Conservation (phyloP, 2,797 vertebrate species). For the Coregonus suidteri region DNA sequence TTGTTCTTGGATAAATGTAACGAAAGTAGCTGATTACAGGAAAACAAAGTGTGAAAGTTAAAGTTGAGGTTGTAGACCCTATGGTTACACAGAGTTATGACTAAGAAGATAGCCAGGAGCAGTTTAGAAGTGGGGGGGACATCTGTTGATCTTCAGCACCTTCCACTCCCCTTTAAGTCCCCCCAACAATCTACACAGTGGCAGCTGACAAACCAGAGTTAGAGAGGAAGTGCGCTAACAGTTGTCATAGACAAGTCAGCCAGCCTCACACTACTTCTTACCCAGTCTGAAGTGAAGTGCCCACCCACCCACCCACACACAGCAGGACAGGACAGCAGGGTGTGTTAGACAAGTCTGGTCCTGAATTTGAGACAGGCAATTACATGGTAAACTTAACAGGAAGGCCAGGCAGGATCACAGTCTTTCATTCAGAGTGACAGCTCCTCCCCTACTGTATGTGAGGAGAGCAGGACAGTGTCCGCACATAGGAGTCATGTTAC, state of each 20-base stretch:
- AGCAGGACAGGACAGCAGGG: background rate
- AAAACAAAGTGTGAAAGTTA: background rate
- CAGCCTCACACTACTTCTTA: background rate
- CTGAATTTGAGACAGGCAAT: constrained; percentile 39
- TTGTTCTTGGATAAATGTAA: background rate
- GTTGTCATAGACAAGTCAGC: background rate
- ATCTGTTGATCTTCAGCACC: background rate
- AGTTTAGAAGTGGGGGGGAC: background rate
- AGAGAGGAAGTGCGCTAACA: constrained; percentile 9
- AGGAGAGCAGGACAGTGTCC: constrained; percentile 12
- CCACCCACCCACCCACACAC: constrained; percentile 5
- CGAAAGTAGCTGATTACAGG: background rate
- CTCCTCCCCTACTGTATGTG: background rate
- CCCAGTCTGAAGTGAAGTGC: constrained; percentile 15
- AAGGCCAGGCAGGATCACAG: constrained; percentile 15
- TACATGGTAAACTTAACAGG: constrained; percentile 35
- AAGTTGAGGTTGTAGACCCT: background rate
- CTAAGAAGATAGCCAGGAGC: too few species aligned
- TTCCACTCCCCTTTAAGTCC: background rate
- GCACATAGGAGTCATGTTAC: constrained; percentile 6
- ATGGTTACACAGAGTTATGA: background rate
- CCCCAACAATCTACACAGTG: background rate
- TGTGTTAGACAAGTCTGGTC: constrained; percentile 26
- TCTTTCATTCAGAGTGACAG: constrained; percentile 4
- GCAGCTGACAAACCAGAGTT: background rate